These are phyloP conservation scores for Austrofundulus limnaeus DNA, from an alignment of 2,113 vertebrate genomes.

Conservation along the genomic window DNA sequence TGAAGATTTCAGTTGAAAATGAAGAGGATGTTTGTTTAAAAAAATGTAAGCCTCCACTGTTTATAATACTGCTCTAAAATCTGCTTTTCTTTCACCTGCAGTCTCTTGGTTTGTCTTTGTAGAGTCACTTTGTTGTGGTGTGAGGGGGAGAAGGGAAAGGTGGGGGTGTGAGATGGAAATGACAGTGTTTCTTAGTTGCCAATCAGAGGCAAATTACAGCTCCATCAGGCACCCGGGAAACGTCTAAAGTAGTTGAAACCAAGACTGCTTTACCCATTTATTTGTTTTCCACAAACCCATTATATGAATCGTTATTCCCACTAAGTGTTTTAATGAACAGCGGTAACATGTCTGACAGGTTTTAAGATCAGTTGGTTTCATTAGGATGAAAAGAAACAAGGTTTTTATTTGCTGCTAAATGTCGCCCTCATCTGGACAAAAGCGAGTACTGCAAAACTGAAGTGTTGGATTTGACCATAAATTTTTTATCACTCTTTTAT, in stretches of 20 bases:
- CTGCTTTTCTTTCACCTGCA: slow-evolving; percentile 9
- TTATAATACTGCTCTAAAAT: slow-evolving; percentile 26
- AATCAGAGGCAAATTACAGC: slow-evolving; percentile 53
- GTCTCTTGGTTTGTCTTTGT: slow-evolving; percentile 30
- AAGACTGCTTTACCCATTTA: too few relatives aligned
- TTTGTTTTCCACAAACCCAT: background rate
- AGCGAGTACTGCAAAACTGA: background rate
- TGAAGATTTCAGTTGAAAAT: too few relatives aligned
- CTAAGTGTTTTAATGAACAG: background rate
- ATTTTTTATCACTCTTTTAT: too few relatives aligned
- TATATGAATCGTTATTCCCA: background rate
- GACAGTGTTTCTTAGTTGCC: slow-evolving; percentile 50
- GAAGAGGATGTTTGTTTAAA: too few relatives aligned
- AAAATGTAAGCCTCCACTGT: background rate
- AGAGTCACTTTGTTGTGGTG: slow-evolving; percentile 52
- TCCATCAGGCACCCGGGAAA: too few relatives aligned
- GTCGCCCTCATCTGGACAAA: background rate
- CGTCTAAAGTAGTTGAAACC: too few relatives aligned
- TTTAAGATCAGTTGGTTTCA: too few relatives aligned
- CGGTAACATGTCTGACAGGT: background rate
- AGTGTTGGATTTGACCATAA: too few relatives aligned
- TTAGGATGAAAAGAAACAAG: too few relatives aligned
- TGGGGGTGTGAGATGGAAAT: slow-evolving; percentile 39
- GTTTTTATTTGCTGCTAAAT: slow-evolving; percentile 15
- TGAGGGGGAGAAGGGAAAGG: slow-evolving; percentile 12